Base-by-base conservation (phyloP, 1,140 invertebrate genomes). In the Drosophila ananassae region DNA sequence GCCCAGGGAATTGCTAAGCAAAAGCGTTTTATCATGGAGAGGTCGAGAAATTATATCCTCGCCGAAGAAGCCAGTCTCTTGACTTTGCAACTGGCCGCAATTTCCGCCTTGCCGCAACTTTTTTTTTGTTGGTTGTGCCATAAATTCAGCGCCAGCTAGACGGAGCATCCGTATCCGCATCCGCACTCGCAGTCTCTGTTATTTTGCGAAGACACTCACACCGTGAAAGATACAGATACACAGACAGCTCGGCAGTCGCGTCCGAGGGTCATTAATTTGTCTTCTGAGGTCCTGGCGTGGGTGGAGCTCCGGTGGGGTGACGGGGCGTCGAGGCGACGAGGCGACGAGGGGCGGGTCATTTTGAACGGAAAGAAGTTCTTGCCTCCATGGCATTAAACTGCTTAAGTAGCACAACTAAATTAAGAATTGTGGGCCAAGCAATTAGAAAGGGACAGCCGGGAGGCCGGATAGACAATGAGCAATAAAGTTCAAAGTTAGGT, bases 391-490 rank as follows among this genome's bases (percentile, higher is more conserved):
- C 68, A 84, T 87, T 85, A 87, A 87, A 85, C 82, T 85, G 82
- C 78, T 85, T 85, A 85, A 85, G 81, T 85, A 87, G 78, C 82
- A 87, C 82, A 85, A 87, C 81, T 85, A 87, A 85, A 85, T 85
- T 82, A 85, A 81, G 81, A 81, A 85, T 75, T 78, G 74, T 75
- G 52, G 58, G 37, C 47, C 44, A 24, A 62, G 81, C 77, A 84
- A 85, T 85, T 84, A 84, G 56, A 64, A 47, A 53, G 34, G 17
- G 21, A 57, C 58, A 21, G 24, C 17, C 12, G 8, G 39, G 24
- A 9, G 51, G 44, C 22, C 9, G 30, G 21, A 8, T 28, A 30
- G 25, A 51, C 54, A 58, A 66, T 53, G 71, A 32, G 68, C 71
- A 66, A 74, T 77, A 60, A 62, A 81, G 67, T 74, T 77, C 68